Conservation (phyloP, 2,113 vertebrate species). For the Macheiramphus alcinus region DNA sequence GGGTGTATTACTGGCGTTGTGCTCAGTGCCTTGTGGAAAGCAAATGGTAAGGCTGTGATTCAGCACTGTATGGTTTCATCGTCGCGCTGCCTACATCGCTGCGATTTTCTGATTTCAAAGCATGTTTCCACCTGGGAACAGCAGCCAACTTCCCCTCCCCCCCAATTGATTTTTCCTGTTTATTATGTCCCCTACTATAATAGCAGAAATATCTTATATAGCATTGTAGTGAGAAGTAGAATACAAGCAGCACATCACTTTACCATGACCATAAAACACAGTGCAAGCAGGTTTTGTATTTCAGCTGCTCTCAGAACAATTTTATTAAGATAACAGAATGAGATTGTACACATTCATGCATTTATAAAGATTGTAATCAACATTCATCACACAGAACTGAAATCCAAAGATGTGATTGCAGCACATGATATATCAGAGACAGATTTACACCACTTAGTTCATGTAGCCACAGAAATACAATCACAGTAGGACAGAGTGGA, state of each 20-base stretch:
- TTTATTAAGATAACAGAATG: not conserved
- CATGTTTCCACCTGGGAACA: not conserved
- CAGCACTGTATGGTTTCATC: not conserved
- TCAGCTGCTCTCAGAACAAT: not conserved
- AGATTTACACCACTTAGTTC: not conserved
- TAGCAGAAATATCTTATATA: not conserved
- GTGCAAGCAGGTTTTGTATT: not conserved
- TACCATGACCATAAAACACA: not conserved
- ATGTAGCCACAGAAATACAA: not conserved
- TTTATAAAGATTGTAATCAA: not conserved
- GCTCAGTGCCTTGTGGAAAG: not conserved
- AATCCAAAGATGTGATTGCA: not conserved
- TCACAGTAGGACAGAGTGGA: not conserved
- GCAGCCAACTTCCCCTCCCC: not conserved
- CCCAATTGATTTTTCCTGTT: slow-evolving; percentile 50
- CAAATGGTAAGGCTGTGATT: not conserved
- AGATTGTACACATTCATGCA: not conserved
- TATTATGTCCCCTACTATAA: not conserved
- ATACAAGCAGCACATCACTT: not conserved
- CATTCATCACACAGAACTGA: not conserved
- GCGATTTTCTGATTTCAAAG: slow-evolving; percentile 53
- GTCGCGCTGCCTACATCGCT: not conserved
- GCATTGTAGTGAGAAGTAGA: not conserved
- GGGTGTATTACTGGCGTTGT: not conserved
- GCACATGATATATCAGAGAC: not conserved